Evolutionary conservation across 2,888 invertebrate species (phyloP), one percentile per base, ranked within the genome.

Genomic region (Dasypogon diadema): DNA sequence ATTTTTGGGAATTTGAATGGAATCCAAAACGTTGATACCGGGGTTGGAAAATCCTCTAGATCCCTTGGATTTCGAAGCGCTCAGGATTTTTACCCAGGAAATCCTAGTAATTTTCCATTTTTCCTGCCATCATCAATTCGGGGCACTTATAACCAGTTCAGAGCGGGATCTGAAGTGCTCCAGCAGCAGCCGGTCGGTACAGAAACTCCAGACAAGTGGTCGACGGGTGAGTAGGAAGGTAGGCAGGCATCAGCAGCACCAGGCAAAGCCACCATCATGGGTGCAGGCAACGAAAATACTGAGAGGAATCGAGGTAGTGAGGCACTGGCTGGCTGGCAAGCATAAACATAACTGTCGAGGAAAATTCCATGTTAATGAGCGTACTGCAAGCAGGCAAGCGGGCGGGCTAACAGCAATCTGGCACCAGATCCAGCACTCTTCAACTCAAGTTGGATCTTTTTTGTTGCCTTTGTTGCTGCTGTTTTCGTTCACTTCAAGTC

Each of bases 341-440:
- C 30, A 42, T 6, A 42, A 42, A 42, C 42, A 42, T 42, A 42
- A 42, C 42, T 42, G 42, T 42, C 42, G 42, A 42, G 42, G 42
- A 42, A 42, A 42, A 42, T 42, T 42, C 42, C 12, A 42, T 42
- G 42, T 42, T 42, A 42, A 42, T 42, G 42, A 42, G 42, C 42
- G 12, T 42, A 42, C 42, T 42, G 42, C 8, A 42, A 42, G 42
- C 42, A 42, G 42, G 12, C 42, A n/a, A n/a, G n/a, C n/a, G n/a
- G 42, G 12, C 30, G 30, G 30, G 30, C 30, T 5, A 42, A 6
- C 42, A 30, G 34, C 34, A 42, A 42, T 42, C 42, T 42, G 42
- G 42, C 42, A 42, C 42, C 42, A 12, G 42, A 42, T 42, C n/a
- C 34, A 30, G 10, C 34, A 30, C 34, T 42, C 8, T 42, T 3